Evolutionary conservation across 2,888 invertebrate genomes (phyloP).

Genomic region (Eubasilissa splendida): DNA sequence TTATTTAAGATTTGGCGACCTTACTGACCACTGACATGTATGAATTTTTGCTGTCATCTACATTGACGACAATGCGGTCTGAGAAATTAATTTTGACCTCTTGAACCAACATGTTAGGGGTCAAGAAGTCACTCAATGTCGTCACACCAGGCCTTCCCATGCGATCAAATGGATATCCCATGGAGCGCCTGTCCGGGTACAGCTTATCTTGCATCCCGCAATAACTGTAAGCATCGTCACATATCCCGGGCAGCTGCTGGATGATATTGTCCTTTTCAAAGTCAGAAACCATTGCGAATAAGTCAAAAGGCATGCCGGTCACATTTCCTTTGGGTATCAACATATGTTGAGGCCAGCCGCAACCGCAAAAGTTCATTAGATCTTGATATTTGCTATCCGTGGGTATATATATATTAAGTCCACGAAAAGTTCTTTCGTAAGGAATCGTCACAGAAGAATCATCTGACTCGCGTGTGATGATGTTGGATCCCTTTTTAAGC

Average conservation of each 20-base stretch:
- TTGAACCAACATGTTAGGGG: conserved; percentile 80
- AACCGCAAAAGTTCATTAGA: conserved; percentile 75
- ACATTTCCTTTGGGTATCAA: conserved; percentile 72
- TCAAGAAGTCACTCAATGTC: conserved; percentile 76
- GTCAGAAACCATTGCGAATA: conserved; percentile 77
- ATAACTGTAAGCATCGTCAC: conserved; percentile 83
- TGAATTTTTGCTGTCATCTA: background rate
- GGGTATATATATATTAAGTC: conserved; percentile 76
- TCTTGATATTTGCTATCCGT: conserved; percentile 59
- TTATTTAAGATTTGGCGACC: too few relatives aligned
- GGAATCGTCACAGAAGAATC: conserved; percentile 88
- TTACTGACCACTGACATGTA: too few relatives aligned
- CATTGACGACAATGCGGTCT: conserved; percentile 66
- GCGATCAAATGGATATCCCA: conserved; percentile 89
- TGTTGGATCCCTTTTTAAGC: conserved; percentile 78
- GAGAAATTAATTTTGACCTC: conserved; percentile 76
- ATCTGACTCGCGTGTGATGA: conserved; percentile 76
- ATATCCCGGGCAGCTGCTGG: conserved; percentile 67
- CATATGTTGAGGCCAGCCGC: conserved; percentile 78
- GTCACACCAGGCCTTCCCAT: conserved; percentile 73
- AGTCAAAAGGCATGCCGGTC: conserved; percentile 69
- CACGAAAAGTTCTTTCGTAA: conserved; percentile 85
- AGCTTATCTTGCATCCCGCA: conserved; percentile 84
- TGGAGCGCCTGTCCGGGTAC: conserved; percentile 86
- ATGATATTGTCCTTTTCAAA: conserved; percentile 70